Base-by-base conservation (phyloP, 2,113 vertebrate species). In the Apistogramma diplotaenia region DNA sequence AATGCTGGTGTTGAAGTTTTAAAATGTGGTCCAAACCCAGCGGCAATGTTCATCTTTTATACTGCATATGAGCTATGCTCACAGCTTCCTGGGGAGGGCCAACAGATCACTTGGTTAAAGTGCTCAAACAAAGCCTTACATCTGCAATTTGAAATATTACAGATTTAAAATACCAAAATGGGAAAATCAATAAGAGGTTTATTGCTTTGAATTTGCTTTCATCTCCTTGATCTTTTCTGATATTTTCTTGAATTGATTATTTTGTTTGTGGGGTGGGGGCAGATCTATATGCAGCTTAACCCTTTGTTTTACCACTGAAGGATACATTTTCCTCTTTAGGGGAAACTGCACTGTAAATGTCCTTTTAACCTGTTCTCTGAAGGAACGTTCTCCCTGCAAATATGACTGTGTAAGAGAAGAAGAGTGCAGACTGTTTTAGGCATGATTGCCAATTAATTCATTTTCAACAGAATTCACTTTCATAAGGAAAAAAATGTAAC, bases 311-410 rank as follows among this genome's bases (percentile, higher is more conserved):
- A 9, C 1, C 43, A 18, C 25, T 27, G 13, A 81, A 76, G 62
- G 76, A n/a, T n/a, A n/a, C n/a, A n/a, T n/a, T n/a, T n/a, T n/a
- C n/a, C n/a, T n/a, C n/a, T n/a, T n/a, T n/a, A n/a, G n/a, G n/a
- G n/a, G n/a, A n/a, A n/a, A n/a, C n/a, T n/a, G n/a, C n/a, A n/a
- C n/a, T n/a, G n/a, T n/a, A n/a, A n/a, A n/a, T n/a, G n/a, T n/a
- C n/a, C n/a, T n/a, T n/a, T n/a, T n/a, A n/a, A n/a, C n/a, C n/a
- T n/a, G n/a, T n/a, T n/a, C n/a, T n/a, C n/a, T n/a, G n/a, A n/a
- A n/a, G n/a, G n/a, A n/a, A n/a, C 74, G 58, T 78, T 79, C 80
- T 79, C 56, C 13, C 74, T 79, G 61, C 33, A 84, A 46, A 25
- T 23, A 31, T 15, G 74, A 56, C 37, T 60, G 61, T 46, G 49